Evolutionary conservation across 2,888 invertebrate species (phyloP).

Genomic region (Pinctada fucata): DNA sequence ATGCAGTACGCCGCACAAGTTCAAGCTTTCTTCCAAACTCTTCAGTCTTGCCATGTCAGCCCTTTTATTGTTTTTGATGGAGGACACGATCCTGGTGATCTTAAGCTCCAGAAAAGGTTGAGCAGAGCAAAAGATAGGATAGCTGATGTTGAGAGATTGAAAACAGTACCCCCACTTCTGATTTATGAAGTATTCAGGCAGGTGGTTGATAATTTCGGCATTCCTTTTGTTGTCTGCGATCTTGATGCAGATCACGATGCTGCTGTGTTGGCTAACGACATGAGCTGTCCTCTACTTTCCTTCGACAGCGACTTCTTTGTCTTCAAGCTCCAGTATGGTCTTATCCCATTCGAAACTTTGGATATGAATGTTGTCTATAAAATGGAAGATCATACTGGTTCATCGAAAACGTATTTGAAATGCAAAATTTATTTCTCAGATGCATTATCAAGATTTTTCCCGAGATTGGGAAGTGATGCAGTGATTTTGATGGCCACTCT

Average conservation of each 20-base stretch:
- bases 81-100: background rate
- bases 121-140: background rate
- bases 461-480: background rate
- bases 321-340: background rate
- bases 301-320: background rate
- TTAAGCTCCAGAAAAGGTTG: background rate
- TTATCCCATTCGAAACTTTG: background rate
- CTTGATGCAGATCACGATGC: background rate
- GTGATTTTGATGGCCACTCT: background rate
- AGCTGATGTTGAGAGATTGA: background rate
- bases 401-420: background rate
- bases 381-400: no score
- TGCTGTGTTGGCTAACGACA: background rate
- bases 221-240: background rate
- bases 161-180: background rate
- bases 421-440: background rate
- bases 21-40: background rate
- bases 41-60: background rate
- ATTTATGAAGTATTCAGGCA: background rate
- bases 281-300: background rate
- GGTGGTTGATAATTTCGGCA: background rate
- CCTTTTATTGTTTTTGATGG: background rate
- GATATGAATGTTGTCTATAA: background rate
- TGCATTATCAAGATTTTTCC: background rate
- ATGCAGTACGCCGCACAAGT: background rate